Percentiles rank a stretch among this genome's conserved stretches.
Conservation (phyloP, 2,888 invertebrate species). For the Macaria liturata region DNA sequence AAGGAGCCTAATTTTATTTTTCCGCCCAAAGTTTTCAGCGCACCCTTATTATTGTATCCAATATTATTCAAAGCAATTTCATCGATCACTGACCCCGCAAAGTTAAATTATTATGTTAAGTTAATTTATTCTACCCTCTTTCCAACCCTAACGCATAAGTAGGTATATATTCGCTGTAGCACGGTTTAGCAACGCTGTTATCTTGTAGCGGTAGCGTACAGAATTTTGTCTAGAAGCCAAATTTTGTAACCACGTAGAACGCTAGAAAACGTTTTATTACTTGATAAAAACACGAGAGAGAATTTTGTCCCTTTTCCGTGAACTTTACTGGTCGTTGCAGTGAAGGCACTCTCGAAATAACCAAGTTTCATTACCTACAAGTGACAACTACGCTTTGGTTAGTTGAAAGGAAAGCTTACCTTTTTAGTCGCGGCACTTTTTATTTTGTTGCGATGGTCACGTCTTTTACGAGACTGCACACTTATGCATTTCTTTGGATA, state of each 20-base stretch:
- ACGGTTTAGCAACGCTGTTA: conserved; percentile 46
- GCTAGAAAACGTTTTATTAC: conserved; percentile 59
- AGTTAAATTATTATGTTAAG: conserved; percentile 27
- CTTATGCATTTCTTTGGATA: no score
- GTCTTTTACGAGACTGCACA: no score
- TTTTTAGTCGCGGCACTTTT: no score
- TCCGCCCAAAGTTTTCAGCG: conserved; percentile 3
- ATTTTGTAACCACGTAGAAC: conserved; percentile 50
- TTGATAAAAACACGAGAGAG: conserved; percentile 60
- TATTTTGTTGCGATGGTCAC: no score
- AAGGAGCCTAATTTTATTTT: no score
- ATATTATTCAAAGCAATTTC: conserved; percentile 18
- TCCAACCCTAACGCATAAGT: conserved; percentile 15
- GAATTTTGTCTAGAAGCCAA: conserved; percentile 57
- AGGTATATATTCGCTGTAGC: conserved; percentile 41
- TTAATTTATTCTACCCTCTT: conserved; percentile 28
- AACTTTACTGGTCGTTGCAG: conserved; percentile 47
- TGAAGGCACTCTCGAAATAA: conserved; percentile 41
- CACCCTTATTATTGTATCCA: conserved; percentile 20
- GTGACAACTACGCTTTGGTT: conserved; percentile 33
- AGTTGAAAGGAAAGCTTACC: conserved; percentile 28
- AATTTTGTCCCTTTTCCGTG: conserved; percentile 49
- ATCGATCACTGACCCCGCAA: conserved; percentile 22
- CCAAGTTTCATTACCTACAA: conserved; percentile 37
- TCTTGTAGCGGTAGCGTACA: conserved; percentile 42